phyloP scores from a whole-genome alignment of 2,113 vertebrate genomes.

The Tor tambroides region DNA sequence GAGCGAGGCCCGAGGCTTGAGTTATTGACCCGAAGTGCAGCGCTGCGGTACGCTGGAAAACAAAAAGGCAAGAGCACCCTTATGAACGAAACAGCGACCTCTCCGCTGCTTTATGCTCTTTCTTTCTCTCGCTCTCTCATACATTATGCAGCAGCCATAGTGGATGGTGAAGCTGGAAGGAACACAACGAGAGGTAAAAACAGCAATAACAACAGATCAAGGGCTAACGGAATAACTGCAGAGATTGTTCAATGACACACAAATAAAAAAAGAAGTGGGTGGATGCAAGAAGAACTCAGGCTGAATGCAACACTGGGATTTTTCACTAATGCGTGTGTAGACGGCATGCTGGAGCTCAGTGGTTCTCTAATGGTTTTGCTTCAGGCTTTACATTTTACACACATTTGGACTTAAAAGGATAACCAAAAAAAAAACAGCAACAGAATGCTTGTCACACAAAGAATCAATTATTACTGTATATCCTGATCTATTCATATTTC shows the following conservation, averaged over 20 bases:
- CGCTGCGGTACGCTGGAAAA: constrained; percentile 28
- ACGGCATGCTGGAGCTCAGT: not conserved
- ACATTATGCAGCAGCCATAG: constrained; percentile 49
- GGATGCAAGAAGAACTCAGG: not conserved
- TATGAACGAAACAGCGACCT: constrained; percentile 29
- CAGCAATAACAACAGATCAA: constrained; percentile 45
- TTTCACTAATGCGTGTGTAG: not conserved
- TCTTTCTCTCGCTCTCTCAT: constrained; percentile 40
- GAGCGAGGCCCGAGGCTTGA: constrained; percentile 44
- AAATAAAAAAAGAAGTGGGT: not conserved
- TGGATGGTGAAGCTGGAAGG: constrained; percentile 23
- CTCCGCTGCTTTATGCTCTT: constrained; percentile 44
- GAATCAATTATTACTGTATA: not conserved
- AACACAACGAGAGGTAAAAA: constrained; percentile 40
- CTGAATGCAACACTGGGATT: not conserved
- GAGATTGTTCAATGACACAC: constrained; percentile 22
- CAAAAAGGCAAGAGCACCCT: constrained; percentile 28
- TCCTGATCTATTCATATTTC: not conserved
- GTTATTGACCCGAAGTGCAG: constrained; percentile 50
- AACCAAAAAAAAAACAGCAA: not conserved
- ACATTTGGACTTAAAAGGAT: not conserved
- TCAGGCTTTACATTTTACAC: not conserved
- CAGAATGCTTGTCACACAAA: not conserved
- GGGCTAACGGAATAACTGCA: constrained; percentile 19
- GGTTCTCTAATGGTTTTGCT: not conserved